Base-by-base conservation (phyloP, 2,797 vertebrate species). In the Argyrosomus regius region DNA sequence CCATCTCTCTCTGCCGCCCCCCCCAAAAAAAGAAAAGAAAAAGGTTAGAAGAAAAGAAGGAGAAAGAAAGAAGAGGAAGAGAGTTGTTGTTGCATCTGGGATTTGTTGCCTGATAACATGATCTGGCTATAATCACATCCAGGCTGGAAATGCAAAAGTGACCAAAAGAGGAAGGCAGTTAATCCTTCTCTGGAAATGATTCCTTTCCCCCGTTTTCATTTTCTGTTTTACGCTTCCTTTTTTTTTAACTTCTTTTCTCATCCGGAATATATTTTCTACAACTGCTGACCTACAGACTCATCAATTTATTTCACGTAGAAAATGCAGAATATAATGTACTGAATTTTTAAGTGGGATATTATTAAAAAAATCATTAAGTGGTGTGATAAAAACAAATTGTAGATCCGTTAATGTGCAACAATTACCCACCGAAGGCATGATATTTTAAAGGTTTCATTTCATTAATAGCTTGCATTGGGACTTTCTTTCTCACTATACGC, bases 301-400 rank as follows among this genome's bases (percentile, higher is more conserved):
- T 84, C 82, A 61, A 87, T 84, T 85, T 85, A 83, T 82, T 87
- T 82, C 53, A 67, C 50, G 46, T 66, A 58, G 70, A 89, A 83
- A 91, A 91, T 49, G 60, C 75, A 64, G 54, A 43, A 75, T 79
- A 77, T 87, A 83, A 85, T 57, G 57, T 60, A 78, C 35, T 80
- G 87, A 91, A 92, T 90, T 88, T 91, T 79, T 80, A 89, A 87
- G 82, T 83, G 80, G 71, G 71, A 74, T 85, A 89, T 90, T 86
- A 91, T 88, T 86, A 78, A 83, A 88, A 93, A 90, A 89, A 88
- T 84, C 82, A 88, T 90, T 84, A 89, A 85, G 84, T 73, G 71
- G 70, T 74, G 76, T 75, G 85, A 88, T 89, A 87, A 91, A 91
- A 93, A 88, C 78, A 85, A 92, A 88, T 87, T 78, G 80, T 78